phyloP scores from a whole-genome alignment of 2,797 vertebrate genomes.

The Furcifer pardalis region DNA sequence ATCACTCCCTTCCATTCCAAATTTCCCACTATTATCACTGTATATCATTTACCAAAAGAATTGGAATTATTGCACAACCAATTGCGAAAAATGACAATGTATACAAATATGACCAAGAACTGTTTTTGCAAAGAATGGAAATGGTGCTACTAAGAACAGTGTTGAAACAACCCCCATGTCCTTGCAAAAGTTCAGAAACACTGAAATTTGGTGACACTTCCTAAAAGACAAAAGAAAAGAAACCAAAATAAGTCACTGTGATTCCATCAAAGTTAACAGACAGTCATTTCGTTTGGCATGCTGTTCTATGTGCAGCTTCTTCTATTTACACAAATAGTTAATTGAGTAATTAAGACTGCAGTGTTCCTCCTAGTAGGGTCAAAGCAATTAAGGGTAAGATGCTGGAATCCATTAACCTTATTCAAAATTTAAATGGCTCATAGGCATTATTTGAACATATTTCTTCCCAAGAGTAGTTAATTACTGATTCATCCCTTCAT shows the following conservation, averaged over 20 bases:
- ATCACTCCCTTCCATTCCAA: no score
- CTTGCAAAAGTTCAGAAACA: neutral
- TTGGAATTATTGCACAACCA: neutral
- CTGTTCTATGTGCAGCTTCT: slow-evolving; percentile 20
- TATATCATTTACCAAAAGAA: neutral
- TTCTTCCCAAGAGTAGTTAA: neutral
- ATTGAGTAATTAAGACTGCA: slow-evolving; percentile 43
- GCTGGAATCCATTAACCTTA: slow-evolving; percentile 32
- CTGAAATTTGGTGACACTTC: neutral
- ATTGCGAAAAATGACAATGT: neutral
- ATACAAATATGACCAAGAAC: neutral
- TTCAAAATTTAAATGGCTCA: slow-evolving; percentile 44
- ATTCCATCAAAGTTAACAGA: neutral
- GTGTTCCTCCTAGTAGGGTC: slow-evolving; percentile 22
- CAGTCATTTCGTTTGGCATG: neutral
- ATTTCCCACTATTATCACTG: no score
- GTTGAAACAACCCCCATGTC: neutral
- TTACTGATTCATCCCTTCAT: neutral
- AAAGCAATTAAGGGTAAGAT: slow-evolving; percentile 37
- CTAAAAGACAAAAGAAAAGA: neutral
- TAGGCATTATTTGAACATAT: slow-evolving; percentile 25
- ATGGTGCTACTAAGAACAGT: neutral
- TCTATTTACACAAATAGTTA: slow-evolving; percentile 46
- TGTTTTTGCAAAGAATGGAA: neutral
- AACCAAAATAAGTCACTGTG: neutral